Evolutionary conservation across 2,113 vertebrate species (phyloP), one percentile per base, ranked within the genome.

Genomic region (Leucopsar rothschildi): DNA sequence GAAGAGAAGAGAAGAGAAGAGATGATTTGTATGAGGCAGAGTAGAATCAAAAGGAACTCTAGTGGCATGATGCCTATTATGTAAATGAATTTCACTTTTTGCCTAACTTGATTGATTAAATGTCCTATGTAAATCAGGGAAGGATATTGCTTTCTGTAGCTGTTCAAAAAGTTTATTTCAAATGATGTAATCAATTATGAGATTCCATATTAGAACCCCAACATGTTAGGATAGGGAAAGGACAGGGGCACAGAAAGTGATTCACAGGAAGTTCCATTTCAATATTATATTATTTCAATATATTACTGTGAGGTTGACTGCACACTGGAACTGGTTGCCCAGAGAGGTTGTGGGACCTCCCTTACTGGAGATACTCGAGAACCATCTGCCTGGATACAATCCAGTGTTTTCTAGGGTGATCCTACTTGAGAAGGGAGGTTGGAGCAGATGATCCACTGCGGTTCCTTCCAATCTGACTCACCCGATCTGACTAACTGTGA

Each of bases 301-400:
- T 37, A 37, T 37, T 33, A 27, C 8, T 45, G 5, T 39, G 6
- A 0, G 0, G 20, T 15, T 60, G 39, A 45, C 72, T 37, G 39
- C 12, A 24, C 18, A 3, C 33, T 53, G n/a, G 64, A n/a, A 37
- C 9, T 37, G 15, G 15, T 44, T 60, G 5, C 18, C 39, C 3
- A 2, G 73, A 53, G 33, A 61, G 19, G 6, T 23, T 61, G 10
- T n/a, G 28, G 39, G 27, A 33, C 24, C 12, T 39, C 6, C 19
- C 9, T 55, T 15, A n/a, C 19, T n/a, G 47, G 19, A 53, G 19
- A 61, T 24, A 28, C 5, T 39, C 23, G 39, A 61, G n/a, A 39
- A 20, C 5, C 4, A 4, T 47, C 15, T 78, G 29, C 15, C 42
- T 57, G 56, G 19, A 40, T 16, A 18, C 6, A 61, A 21, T 47